These are phyloP conservation scores for Ictidomys tridecemlineatus DNA, from an alignment of 2,113 vertebrate genomes.

Conservation along the genomic window DNA sequence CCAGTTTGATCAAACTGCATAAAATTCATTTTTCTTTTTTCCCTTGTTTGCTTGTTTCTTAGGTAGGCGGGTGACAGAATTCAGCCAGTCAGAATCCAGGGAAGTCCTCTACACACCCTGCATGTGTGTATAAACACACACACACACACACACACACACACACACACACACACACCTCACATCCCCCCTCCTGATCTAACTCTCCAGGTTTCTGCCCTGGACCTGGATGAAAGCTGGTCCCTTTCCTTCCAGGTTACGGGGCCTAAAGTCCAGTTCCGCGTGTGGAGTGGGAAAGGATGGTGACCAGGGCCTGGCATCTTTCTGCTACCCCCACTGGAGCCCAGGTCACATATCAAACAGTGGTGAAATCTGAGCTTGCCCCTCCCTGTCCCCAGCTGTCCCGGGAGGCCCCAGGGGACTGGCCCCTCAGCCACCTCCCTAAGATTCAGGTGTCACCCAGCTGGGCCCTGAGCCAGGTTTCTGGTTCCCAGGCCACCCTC, in stretches of 20 bases:
- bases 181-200: background rate
- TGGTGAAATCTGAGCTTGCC: constrained; percentile 66
- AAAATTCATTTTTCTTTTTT: too few species aligned
- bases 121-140: too few species aligned
- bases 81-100: too few species aligned
- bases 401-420: constrained; percentile 56
- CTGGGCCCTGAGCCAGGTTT: constrained; percentile 69
- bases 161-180: accelerated
- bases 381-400: constrained; percentile 52
- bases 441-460: constrained; percentile 70
- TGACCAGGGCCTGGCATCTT: background rate
- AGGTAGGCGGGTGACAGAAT: too few species aligned
- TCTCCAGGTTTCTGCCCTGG: background rate
- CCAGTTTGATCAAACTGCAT: too few species aligned
- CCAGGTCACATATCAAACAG: constrained; percentile 57
- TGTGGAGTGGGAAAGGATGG: background rate
- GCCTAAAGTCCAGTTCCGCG: background rate
- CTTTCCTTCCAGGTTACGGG: background rate
- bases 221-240: background rate
- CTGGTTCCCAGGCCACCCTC: constrained; percentile 64
- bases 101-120: too few species aligned
- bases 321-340: background rate
- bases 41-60: too few species aligned
- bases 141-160: too few species aligned
- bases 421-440: constrained; percentile 32